phyloP scores from a whole-genome alignment of 2,113 vertebrate species.

The Ceyx margarethae region DNA sequence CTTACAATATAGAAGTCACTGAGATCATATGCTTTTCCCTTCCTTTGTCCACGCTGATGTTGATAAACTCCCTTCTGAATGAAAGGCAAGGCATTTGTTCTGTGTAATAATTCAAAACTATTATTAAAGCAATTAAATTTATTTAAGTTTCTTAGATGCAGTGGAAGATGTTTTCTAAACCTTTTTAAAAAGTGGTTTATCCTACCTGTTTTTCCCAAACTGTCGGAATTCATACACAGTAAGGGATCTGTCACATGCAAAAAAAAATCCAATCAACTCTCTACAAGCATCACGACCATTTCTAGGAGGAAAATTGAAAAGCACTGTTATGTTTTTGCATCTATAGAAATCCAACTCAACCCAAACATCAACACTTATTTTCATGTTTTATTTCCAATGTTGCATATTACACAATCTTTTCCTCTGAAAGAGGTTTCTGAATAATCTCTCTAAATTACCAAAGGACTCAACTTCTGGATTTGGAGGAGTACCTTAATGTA shows the following conservation, averaged over 20 bases:
- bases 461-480: background rate
- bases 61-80: conserved; percentile 76
- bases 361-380: background rate
- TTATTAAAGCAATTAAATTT: background rate
- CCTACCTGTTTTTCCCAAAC: conserved; percentile 86
- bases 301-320: conserved; percentile 63
- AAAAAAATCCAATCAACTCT: conserved; percentile 83
- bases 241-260: conserved; percentile 76
- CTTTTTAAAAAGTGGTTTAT: background rate
- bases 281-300: conserved; percentile 82
- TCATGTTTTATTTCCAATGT: background rate
- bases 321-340: background rate
- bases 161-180: background rate
- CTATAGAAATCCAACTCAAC: background rate
- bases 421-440: background rate
- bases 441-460: background rate
- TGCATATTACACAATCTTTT: background rate
- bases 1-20: conserved; percentile 76
- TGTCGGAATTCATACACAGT: conserved; percentile 81
- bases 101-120: conserved; percentile 54
- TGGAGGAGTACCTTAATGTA: background rate
- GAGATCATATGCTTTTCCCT: conserved; percentile 69
- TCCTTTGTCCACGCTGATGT: conserved; percentile 73
- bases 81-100: conserved; percentile 79
- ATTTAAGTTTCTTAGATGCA: background rate